phyloP scores from a whole-genome alignment of 2,797 vertebrate species.

The Rhadinocentrus ornatus region DNA sequence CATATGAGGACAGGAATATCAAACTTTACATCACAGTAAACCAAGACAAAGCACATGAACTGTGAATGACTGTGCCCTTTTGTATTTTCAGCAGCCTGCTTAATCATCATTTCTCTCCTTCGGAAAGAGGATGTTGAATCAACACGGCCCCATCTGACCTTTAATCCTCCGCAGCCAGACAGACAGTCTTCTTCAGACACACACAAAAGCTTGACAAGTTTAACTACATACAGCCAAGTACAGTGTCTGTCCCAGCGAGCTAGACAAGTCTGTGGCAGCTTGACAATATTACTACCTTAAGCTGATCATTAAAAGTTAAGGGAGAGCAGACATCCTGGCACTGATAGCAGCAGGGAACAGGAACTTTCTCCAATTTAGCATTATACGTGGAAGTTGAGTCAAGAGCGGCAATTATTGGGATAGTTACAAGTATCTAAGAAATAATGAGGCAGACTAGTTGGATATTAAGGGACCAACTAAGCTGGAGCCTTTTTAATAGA shows the following conservation, averaged over 20 bases:
- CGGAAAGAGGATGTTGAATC: conserved; percentile 5
- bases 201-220: background rate
- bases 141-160: conserved; percentile 27
- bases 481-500: background rate
- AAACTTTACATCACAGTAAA: background rate
- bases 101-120: conserved; percentile 14
- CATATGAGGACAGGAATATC: background rate
- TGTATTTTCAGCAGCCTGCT: background rate
- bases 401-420: conserved; percentile 21
- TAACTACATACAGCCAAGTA: conserved; percentile 36
- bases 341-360: conserved; percentile 21
- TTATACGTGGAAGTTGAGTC: conserved; percentile 11
- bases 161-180: conserved; percentile 21
- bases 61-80: background rate
- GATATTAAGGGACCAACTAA: background rate
- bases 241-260: conserved; percentile 7
- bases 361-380: background rate
- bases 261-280: conserved; percentile 26
- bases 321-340: conserved; percentile 11
- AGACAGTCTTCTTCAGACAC: conserved; percentile 1
- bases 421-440: conserved; percentile 8
- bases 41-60: conserved; percentile 4
- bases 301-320: conserved; percentile 35
- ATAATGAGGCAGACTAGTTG: background rate
- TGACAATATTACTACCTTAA: conserved; percentile 34